Percentiles rank a stretch among this genome's conserved stretches.
Conservation (phyloP, 1,140 invertebrate genomes). For the Drosophila cardini region DNA sequence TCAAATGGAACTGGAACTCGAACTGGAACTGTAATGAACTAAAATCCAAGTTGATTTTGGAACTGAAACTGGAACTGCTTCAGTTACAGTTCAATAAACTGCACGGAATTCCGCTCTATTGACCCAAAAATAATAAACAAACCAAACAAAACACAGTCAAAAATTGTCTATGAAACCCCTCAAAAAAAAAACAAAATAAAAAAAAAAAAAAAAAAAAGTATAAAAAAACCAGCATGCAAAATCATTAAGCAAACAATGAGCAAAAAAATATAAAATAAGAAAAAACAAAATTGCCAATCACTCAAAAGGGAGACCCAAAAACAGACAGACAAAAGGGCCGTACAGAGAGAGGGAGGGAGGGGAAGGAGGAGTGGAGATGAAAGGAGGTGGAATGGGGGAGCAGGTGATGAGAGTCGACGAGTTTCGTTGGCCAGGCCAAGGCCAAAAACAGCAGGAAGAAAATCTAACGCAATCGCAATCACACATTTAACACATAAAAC, state of each 20-base stretch:
- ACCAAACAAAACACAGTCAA: slow-evolving; percentile 39
- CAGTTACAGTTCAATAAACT: slow-evolving; percentile 72
- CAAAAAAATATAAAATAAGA: slow-evolving; percentile 37
- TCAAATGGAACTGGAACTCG: neutral
- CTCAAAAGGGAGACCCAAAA: slow-evolving; percentile 41
- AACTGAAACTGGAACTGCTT: slow-evolving; percentile 10
- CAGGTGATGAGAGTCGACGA: neutral
- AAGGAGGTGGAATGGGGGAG: neutral
- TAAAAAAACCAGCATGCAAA: slow-evolving; percentile 55
- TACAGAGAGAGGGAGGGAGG: no score
- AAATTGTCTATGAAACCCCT: slow-evolving; percentile 35
- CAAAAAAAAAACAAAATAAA: neutral
- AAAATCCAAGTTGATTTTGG: neutral
- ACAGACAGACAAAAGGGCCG: neutral
- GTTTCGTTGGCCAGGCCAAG: slow-evolving; percentile 60
- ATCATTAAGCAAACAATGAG: slow-evolving; percentile 77
- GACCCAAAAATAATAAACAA: slow-evolving; percentile 68
- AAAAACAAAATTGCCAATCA: slow-evolving; percentile 36
- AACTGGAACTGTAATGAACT: neutral
- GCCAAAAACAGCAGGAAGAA: slow-evolving; percentile 73
- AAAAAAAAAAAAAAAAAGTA: neutral
- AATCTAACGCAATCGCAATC: slow-evolving; percentile 44
- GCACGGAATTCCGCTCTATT: slow-evolving; percentile 76
- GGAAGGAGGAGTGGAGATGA: neutral
- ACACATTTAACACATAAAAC: slow-evolving; percentile 11